Evolutionary conservation across 2,113 vertebrate genomes (phyloP).

Genomic region (Pituophis catenifer): DNA sequence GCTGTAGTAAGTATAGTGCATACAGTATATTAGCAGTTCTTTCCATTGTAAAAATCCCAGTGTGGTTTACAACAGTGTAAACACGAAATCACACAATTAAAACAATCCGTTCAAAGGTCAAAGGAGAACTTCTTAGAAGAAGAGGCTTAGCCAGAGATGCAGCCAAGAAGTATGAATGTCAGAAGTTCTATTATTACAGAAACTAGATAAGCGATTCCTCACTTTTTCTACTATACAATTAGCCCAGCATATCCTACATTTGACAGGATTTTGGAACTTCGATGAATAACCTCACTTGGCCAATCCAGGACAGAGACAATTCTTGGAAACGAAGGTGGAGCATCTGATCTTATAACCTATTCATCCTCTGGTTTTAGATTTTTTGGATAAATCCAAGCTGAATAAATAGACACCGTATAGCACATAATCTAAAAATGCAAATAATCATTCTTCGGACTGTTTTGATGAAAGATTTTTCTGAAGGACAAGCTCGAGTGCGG

Average conservation of each 20-base stretch:
- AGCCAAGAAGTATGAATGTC: neutral
- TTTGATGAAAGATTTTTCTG: accelerated
- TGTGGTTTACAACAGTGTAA: neutral
- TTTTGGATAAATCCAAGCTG: neutral
- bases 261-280: neutral
- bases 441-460: neutral
- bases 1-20: neutral
- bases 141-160: neutral
- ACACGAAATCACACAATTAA: neutral
- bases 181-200: neutral
- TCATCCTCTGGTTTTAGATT: neutral
- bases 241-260: neutral
- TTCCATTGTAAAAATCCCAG: neutral
- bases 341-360: neutral
- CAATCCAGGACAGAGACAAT: neutral
- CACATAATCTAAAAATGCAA: neutral
- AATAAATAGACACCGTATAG: neutral
- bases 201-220: neutral
- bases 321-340: neutral
- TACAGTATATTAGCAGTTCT: neutral
- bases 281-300: neutral
- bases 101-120: neutral
- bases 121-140: neutral
- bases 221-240: neutral
- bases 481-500: neutral